phyloP scores from a whole-genome alignment of 2,888 invertebrate species.

The Gari tellinella region DNA sequence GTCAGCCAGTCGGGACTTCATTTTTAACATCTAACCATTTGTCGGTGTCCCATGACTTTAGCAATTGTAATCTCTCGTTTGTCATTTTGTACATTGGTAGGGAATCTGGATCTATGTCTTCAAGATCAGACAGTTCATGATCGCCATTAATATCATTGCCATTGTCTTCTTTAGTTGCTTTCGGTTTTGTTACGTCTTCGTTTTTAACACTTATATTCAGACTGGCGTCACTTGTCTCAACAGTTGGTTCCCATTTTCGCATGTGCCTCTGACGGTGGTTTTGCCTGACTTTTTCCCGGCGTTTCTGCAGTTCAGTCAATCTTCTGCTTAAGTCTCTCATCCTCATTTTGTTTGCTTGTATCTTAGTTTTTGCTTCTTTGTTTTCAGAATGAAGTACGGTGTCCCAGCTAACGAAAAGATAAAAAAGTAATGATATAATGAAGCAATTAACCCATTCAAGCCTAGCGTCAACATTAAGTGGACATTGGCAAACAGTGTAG shows the following conservation, averaged over 20 bases:
- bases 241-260: neutral
- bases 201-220: neutral
- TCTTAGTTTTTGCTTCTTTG: constrained; percentile 69
- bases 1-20: too few species aligned
- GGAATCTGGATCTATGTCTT: too few species aligned
- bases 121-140: neutral
- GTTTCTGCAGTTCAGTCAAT: constrained; percentile 43
- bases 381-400: constrained; percentile 74
- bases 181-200: neutral
- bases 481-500: too few species aligned
- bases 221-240: neutral
- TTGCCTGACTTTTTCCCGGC: constrained; percentile 39
- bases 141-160: neutral
- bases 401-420: constrained; percentile 63
- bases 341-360: constrained; percentile 68
- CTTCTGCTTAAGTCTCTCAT: constrained; percentile 60
- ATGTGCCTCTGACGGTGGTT: neutral
- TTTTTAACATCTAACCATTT: too few species aligned
- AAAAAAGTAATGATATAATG: constrained; percentile 1
- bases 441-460: too few species aligned
- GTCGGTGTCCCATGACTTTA: too few species aligned
- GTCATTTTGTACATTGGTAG: too few species aligned
- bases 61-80: too few species aligned
- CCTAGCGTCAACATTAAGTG: too few species aligned
- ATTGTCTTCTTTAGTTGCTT: constrained; percentile 1